phyloP scores from a whole-genome alignment of 64 coral and sea anemone genomes.

The Porites australiensis region DNA sequence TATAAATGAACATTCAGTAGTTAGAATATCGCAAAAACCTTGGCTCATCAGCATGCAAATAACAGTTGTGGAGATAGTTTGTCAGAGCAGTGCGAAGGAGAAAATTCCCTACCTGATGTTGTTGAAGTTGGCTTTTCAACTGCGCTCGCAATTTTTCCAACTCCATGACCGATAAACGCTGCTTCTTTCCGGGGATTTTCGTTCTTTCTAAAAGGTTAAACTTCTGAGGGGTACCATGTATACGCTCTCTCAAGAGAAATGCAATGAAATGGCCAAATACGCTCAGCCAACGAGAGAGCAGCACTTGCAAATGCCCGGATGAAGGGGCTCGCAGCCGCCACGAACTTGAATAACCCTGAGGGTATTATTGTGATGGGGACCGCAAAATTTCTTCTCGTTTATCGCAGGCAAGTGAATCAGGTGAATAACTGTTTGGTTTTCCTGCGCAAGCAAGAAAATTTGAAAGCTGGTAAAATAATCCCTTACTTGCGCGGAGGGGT shows the following conservation, averaged over 20 bases:
- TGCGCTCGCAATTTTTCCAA: constrained; percentile 92
- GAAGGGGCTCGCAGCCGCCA: not conserved
- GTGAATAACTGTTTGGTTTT: too few species aligned
- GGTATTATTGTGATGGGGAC: not conserved
- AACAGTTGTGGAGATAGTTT: constrained; percentile 67
- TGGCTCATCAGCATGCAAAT: constrained; percentile 35
- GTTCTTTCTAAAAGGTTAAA: constrained; percentile 23
- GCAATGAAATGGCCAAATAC: constrained; percentile 57
- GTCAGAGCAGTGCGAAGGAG: constrained; percentile 27
- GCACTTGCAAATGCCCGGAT: constrained; percentile 8
- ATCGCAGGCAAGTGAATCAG: too few species aligned
- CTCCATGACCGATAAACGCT: constrained; percentile 63
- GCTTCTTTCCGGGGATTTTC: constrained; percentile 11
- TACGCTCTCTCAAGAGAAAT: not conserved
- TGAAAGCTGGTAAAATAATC: too few species aligned
- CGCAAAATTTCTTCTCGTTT: not conserved
- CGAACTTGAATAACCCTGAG: constrained; percentile 25
- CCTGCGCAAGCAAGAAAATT: too few species aligned
- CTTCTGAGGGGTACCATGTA: constrained; percentile 27
- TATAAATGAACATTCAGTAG: constrained; percentile 55
- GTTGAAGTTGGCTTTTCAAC: constrained; percentile 84
- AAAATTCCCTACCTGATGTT: constrained; percentile 87
- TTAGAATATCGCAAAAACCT: constrained; percentile 60
- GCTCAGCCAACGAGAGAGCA: constrained; percentile 41
- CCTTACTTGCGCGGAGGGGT: too few species aligned